These are phyloP conservation scores for Muscina levida DNA, from an alignment of 2,888 invertebrate species.

Conservation along the genomic window DNA sequence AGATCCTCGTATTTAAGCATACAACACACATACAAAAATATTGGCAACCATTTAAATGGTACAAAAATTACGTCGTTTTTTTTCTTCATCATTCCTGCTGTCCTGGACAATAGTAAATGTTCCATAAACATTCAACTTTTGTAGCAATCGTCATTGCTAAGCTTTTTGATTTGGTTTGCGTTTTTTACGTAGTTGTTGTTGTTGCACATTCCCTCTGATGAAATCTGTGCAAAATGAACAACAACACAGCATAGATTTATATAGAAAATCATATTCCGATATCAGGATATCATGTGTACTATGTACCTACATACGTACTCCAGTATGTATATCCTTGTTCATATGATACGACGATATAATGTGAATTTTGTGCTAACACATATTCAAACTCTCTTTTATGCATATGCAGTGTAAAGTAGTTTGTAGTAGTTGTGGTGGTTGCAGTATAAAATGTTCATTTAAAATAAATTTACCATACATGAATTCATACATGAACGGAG, in stretches of 20 bases:
- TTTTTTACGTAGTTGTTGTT: constrained; percentile 27
- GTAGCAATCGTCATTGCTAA: constrained; percentile 38
- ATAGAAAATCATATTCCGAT: constrained; percentile 58
- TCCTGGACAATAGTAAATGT: constrained; percentile 57
- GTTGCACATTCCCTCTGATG: constrained; percentile 17
- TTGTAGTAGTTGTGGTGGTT: no score
- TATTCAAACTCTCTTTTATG: no score
- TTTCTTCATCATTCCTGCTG: no score
- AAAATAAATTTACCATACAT: constrained; percentile 31
- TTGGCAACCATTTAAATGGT: constrained; percentile 63
- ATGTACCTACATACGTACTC: no score
- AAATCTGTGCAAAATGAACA: constrained; percentile 46
- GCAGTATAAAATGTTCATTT: constrained; percentile 47
- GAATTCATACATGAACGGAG: neutral
- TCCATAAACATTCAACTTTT: constrained; percentile 51
- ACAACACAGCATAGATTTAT: constrained; percentile 48
- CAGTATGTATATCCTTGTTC: no score
- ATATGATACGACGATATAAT: no score
- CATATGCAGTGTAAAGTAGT: constrained; percentile 16
- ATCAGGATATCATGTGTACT: constrained; percentile 22
- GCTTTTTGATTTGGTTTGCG: constrained; percentile 26
- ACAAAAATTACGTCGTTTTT: constrained; percentile 58
- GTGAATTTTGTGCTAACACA: no score
- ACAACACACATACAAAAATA: no score
- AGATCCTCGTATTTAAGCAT: no score